These are phyloP conservation scores for Campoplex capitator DNA, from an alignment of 2,888 invertebrate species.

Conservation along the genomic window DNA sequence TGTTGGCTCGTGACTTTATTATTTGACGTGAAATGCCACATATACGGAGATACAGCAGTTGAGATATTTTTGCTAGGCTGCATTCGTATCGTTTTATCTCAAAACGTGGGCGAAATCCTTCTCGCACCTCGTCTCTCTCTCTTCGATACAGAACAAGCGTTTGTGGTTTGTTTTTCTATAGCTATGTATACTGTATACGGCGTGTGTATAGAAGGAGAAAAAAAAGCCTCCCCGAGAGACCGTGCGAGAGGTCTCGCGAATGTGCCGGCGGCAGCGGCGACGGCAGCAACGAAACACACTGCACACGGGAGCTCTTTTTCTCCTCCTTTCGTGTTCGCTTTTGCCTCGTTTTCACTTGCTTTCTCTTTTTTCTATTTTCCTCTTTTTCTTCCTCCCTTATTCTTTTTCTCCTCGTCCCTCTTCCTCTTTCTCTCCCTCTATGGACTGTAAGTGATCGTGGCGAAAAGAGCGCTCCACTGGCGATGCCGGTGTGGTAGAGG, in stretches of 20 bases:
- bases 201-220: slow-evolving; percentile 36
- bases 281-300: slow-evolving; percentile 17
- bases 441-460: slow-evolving; percentile 79
- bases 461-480: slow-evolving; percentile 65
- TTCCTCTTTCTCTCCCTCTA: slow-evolving; percentile 68
- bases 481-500: slow-evolving; percentile 57
- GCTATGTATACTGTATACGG: slow-evolving; percentile 16
- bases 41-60: slow-evolving; percentile 3
- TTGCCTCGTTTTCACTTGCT: slow-evolving; percentile 51
- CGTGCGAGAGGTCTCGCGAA: slow-evolving; percentile 68
- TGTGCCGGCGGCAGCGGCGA: slow-evolving; percentile 50
- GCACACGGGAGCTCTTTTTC: slow-evolving; percentile 62
- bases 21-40: slow-evolving; percentile 3
- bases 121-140: slow-evolving; percentile 47
- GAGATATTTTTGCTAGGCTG: slow-evolving; percentile 40
- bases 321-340: slow-evolving; percentile 54
- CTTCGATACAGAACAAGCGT: slow-evolving; percentile 50
- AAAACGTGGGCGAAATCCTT: slow-evolving; percentile 59
- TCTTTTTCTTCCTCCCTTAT: slow-evolving; percentile 65
- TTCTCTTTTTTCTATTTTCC: slow-evolving; percentile 8
- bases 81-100: slow-evolving; percentile 62
- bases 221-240: slow-evolving; percentile 56
- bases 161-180: slow-evolving; percentile 19
- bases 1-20: not conserved
- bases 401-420: slow-evolving; percentile 40